Base-by-base conservation (phyloP, 2,888 invertebrate genomes). In the Crioceris asparagi region DNA sequence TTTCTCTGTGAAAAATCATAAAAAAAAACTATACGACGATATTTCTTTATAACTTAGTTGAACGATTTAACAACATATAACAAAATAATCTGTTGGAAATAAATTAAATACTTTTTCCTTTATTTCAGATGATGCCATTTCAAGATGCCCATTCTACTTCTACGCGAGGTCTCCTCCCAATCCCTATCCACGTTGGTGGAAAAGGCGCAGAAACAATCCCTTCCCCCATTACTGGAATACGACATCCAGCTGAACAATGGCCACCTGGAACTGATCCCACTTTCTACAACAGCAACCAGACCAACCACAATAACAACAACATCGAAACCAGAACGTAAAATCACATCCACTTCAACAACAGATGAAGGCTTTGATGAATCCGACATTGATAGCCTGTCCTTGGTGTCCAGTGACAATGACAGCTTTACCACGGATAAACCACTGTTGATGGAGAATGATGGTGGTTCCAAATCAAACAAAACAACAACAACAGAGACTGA, bases 341-440 rank as follows among this genome's bases (percentile, higher is more conserved):
- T 49, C 10, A 50, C 48, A 25, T 36, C 42, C 3, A 40, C 46
- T 1, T 37, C 46, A 4, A 19, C 12, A 27, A 35, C 46, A 2
- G 68, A 68, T 44, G 68, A 68, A 48, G 68, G 68, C n/a, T 68
- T 68, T 53, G n/a, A n/a, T n/a, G 68, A 68, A 52, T 66, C 66
- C 4, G 67, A 66, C 43, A 59, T 65, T 25, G 68, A 67, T 45
- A 64, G 55, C 34, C 47, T 64, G 10, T 65, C 65, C 3, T 50
- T 65, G 27, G 53, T 66, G 1, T 64, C 64, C 3, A 60, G 59
- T 38, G 64, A 64, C 45, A 52, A 52, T 30, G 66, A 64, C 38
- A 59, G 61, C 35, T 60, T 59, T 38, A 47, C 41, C 19, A 40
- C 39, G 19, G 46, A 50, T 26, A n/a, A n/a, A n/a, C n/a, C n/a